These are phyloP conservation scores for Campopleginae sp. DNA, from an alignment of 2,888 invertebrate genomes.

Conservation along the genomic window DNA sequence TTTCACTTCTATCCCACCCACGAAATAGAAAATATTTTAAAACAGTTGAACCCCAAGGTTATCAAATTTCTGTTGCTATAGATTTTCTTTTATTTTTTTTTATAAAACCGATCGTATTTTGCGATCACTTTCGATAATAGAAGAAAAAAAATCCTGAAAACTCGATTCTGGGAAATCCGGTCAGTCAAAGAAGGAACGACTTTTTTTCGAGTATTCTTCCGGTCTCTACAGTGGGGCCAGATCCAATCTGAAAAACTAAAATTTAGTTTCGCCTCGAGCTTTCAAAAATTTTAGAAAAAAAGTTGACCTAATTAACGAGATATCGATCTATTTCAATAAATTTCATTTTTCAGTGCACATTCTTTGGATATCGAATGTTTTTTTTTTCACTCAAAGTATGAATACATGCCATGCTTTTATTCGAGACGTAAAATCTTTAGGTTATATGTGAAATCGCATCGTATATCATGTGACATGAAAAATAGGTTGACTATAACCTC, in stretches of 20 bases:
- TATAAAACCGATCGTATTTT: not conserved
- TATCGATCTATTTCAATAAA: too few relatives aligned
- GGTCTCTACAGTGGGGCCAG: too few relatives aligned
- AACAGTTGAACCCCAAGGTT: not conserved
- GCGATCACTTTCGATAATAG: not conserved
- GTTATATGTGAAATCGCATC: conserved; percentile 21
- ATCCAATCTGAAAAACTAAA: too few relatives aligned
- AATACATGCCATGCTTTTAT: conserved; percentile 7
- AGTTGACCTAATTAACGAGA: too few relatives aligned
- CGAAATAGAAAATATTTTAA: conserved; percentile 6
- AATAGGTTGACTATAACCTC: conserved; percentile 8
- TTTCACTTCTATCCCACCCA: not conserved
- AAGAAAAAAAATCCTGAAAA: too few relatives aligned
- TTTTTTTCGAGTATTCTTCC: not conserved
- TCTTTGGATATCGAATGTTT: too few relatives aligned
- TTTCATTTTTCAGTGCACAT: too few relatives aligned
- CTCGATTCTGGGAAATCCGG: too few relatives aligned
- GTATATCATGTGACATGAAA: conserved; percentile 15
- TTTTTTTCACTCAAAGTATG: not conserved
- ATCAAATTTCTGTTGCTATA: not conserved
- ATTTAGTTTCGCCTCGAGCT: too few relatives aligned
- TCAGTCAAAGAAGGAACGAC: not conserved
- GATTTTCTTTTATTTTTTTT: not conserved
- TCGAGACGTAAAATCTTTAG: conserved; percentile 1
- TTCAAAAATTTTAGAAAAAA: too few relatives aligned